These are phyloP conservation scores for Cinclus cinclus DNA, from an alignment of 2,113 vertebrate species.

Conservation along the genomic window DNA sequence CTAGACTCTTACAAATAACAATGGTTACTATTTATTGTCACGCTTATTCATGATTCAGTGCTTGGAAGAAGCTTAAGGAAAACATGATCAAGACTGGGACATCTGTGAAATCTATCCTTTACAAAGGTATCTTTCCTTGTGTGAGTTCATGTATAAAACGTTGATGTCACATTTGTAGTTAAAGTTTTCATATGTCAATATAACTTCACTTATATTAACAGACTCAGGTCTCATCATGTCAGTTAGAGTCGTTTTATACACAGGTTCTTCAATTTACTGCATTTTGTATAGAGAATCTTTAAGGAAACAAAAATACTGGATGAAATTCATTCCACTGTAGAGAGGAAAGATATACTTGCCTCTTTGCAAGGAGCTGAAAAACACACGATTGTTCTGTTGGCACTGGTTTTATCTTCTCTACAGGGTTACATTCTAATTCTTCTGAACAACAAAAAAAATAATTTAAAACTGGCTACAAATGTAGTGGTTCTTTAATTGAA, in stretches of 20 bases:
- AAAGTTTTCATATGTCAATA: background rate
- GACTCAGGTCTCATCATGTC: background rate
- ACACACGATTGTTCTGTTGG: rapidly evolving
- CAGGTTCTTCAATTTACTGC: background rate
- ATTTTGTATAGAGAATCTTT: background rate
- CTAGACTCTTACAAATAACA: background rate
- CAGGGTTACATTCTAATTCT: background rate
- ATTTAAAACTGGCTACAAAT: background rate
- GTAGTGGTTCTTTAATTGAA: background rate
- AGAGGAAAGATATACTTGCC: background rate
- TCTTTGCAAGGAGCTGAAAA: background rate
- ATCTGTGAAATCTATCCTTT: background rate
- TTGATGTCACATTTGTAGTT: background rate
- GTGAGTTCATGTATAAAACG: background rate
- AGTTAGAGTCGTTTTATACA: background rate
- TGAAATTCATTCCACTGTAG: background rate
- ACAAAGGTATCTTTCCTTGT: background rate
- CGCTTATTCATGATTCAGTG: background rate
- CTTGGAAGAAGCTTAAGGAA: background rate
- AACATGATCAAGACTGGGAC: background rate
- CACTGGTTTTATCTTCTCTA: background rate
- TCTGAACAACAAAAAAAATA: background rate
- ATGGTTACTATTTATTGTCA: background rate
- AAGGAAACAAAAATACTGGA: background rate
- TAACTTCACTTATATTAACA: background rate